Percentiles rank a stretch among this genome's conserved stretches.
Conservation (phyloP, 2,113 vertebrate genomes). For the Nothobranchius kuhntae region DNA sequence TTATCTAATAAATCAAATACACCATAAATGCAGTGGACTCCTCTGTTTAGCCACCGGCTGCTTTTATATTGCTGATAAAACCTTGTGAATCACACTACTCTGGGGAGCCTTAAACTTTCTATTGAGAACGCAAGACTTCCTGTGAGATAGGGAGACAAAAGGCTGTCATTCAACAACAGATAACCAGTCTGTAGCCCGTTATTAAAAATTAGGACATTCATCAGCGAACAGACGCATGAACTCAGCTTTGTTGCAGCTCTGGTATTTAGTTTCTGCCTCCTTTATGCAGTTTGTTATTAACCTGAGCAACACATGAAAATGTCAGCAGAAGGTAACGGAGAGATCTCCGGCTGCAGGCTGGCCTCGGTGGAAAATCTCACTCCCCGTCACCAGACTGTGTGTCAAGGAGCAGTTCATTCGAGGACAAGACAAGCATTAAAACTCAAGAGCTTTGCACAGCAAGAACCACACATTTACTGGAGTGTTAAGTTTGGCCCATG, state of each 20-base stretch:
- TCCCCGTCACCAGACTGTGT: constrained; percentile 59
- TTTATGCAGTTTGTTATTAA: constrained; percentile 61
- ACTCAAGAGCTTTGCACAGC: constrained; percentile 70
- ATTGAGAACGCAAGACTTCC: constrained; percentile 21
- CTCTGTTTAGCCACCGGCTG: constrained; percentile 29
- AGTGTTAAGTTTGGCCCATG: constrained; percentile 68
- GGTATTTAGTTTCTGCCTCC: constrained; percentile 59
- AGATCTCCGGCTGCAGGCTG: constrained; percentile 44
- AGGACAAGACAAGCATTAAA: constrained; percentile 73
- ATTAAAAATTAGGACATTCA: constrained; percentile 53
- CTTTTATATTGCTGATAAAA: constrained; percentile 15
- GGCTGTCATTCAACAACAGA: constrained; percentile 38
- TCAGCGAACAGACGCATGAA: constrained; percentile 48
- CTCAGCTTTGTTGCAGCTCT: constrained; percentile 47
- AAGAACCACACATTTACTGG: constrained; percentile 80
- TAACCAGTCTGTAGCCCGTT: constrained; percentile 30
- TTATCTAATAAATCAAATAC: constrained; percentile 33
- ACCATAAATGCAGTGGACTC: constrained; percentile 3
- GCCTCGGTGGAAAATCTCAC: constrained; percentile 59
- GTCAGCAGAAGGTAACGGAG: constrained; percentile 65
- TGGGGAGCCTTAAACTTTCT: constrained; percentile 5
- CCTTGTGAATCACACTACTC: constrained; percentile 13
- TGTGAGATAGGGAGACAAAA: constrained; percentile 43
- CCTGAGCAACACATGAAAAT: constrained; percentile 62
- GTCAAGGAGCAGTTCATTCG: constrained; percentile 75